A percentile compares a stretch with the other conserved stretches of the same genome.
phyloP scores from a whole-genome alignment of 1,140 invertebrate species.

The Paramacrobiotus metropolitanus region DNA sequence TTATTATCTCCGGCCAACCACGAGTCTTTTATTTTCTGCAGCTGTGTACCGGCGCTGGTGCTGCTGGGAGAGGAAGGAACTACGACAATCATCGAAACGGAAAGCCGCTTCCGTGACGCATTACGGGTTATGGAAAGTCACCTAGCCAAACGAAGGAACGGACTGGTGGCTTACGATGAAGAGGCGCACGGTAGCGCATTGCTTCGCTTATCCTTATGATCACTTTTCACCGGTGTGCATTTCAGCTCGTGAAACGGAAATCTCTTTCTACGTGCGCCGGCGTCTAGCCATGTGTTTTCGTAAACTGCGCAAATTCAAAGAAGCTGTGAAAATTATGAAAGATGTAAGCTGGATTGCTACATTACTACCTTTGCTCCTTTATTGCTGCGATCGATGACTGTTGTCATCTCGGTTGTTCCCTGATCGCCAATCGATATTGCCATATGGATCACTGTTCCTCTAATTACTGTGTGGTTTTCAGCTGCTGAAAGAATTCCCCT shows the following conservation, averaged over 20 bases:
- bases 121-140: constrained; percentile 67
- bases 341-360: constrained; percentile 52
- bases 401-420: neutral
- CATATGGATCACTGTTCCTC: neutral
- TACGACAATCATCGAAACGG: constrained; percentile 52
- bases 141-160: constrained; percentile 57
- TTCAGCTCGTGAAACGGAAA: constrained; percentile 48
- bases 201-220: constrained; percentile 7
- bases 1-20: no score
- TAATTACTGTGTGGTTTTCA: constrained; percentile 20
- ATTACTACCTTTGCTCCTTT: no score
- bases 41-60: constrained; percentile 72
- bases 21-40: constrained; percentile 12
- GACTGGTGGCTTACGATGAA: constrained; percentile 50
- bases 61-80: constrained; percentile 87
- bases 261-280: constrained; percentile 80
- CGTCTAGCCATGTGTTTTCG: constrained; percentile 86
- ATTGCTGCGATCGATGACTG: neutral
- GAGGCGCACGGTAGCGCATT: constrained; percentile 44
- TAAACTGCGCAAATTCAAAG: constrained; percentile 64
- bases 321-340: constrained; percentile 87
- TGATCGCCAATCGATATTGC: neutral
- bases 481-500: constrained; percentile 83
- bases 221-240: no score
- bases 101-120: constrained; percentile 12